These are phyloP conservation scores for Hyles euphorbiae DNA, from an alignment of 1,140 invertebrate species.

Conservation along the genomic window DNA sequence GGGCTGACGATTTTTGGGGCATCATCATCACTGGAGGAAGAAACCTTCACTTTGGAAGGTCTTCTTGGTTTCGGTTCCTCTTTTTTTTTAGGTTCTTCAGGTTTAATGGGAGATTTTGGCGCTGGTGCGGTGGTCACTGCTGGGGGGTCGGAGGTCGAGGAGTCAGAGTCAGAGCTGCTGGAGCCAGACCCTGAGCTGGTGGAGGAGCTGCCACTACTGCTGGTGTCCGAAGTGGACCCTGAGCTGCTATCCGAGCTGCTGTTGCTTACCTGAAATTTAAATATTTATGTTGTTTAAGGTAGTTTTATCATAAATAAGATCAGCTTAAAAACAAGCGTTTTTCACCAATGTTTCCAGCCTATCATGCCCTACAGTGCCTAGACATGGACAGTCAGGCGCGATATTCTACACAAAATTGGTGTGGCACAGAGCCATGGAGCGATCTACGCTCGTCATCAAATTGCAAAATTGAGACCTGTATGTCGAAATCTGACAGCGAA, in stretches of 20 bases:
- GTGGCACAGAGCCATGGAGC: too few relatives aligned
- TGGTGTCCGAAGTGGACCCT: conserved; percentile 80
- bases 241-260: conserved; percentile 80
- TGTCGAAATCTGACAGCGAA: too few relatives aligned
- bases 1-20: conserved; percentile 43
- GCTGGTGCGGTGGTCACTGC: conserved; percentile 23
- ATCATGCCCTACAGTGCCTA: too few relatives aligned
- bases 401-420: too few relatives aligned
- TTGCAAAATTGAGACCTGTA: too few relatives aligned
- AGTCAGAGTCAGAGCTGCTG: conserved; percentile 79
- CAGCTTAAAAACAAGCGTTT: too few relatives aligned
- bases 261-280: conserved; percentile 52
- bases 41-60: conserved; percentile 49
- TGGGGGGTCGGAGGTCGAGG: conserved; percentile 64
- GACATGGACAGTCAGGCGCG: too few relatives aligned
- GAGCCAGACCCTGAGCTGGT: conserved; percentile 83
- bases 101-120: conserved; percentile 50
- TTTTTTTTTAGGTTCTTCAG: conserved; percentile 73
- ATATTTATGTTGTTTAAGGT: background rate
- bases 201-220: conserved; percentile 81
- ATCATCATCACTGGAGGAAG: conserved; percentile 71
- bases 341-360: too few relatives aligned
- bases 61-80: conserved; percentile 62
- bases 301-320: background rate
- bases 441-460: too few relatives aligned